Evolutionary conservation across 2,888 invertebrate species (phyloP), one percentile per base, ranked within the genome.

Genomic region (Xanthia togata): DNA sequence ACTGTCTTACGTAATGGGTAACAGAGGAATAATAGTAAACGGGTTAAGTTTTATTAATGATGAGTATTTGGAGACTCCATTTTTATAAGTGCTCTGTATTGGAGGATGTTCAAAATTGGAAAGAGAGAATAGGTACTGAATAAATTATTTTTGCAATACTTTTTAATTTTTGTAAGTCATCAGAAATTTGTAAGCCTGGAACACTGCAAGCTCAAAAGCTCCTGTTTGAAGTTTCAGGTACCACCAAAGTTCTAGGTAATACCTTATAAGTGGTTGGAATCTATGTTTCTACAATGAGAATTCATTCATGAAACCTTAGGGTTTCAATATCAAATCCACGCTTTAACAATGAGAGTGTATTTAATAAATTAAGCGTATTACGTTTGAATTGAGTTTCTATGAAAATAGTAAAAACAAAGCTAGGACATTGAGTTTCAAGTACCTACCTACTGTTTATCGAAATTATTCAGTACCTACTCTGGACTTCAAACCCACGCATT

Each of bases 341-440:
- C 41, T 44, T 41, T 64, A 11, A 12, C 20, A 4, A 41, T 1
- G 41, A 41, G 1, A 41, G 41, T 44, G 20, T 17, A 35, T 67
- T 35, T 35, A 20, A 68, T 77, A 38, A 77, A 76, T 76, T 53
- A 68, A 26, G 53, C 44, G 23, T 57, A 65, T 57, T 23, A 55
- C 31, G 20, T 53, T 23, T 53, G 53, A 55, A 12, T 55, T 55
- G 55, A n/a, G 55, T 50, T 44, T 44, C 14, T 44, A 14, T 44
- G 44, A 44, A 44, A 44, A 44, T 14, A 44, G 44, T 44, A 0
- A 50, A 50, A 50, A 4, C 44, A 0, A 20, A 50, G 20, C 8
- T 50, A 23, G 50, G 8, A 50, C 50, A n/a, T 50, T 50, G 8
- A 50, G 6, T 50, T 50, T 50, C 23, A 50, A 50, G 44, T n/a